Conservation (phyloP, 2,797 vertebrate species). For the Rhinatrema bivittatum region DNA sequence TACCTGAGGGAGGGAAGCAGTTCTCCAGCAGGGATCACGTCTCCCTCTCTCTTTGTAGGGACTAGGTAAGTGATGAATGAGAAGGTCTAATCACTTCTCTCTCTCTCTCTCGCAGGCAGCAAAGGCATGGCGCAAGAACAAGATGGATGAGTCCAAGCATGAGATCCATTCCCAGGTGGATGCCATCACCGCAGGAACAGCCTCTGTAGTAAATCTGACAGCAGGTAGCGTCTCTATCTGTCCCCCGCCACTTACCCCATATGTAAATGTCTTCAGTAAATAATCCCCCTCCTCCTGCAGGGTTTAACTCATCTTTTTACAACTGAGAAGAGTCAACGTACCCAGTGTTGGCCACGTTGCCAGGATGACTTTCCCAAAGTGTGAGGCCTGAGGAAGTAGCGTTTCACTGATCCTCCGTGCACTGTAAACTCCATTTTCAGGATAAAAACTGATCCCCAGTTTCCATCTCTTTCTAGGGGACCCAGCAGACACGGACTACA, state of each 20-base stretch:
- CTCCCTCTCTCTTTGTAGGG: too few species aligned
- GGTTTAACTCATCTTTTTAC: not conserved
- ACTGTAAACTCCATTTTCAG: too few species aligned
- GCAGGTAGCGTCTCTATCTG: constrained; percentile 61
- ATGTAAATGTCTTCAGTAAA: too few species aligned
- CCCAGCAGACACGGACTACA: constrained; percentile 94
- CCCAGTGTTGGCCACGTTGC: too few species aligned
- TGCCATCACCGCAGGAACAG: constrained; percentile 92
- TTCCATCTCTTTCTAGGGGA: constrained; percentile 70
- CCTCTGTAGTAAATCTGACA: constrained; percentile 93
- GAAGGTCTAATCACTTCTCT: not conserved
- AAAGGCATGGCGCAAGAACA: constrained; percentile 95
- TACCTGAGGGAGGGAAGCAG: too few species aligned
- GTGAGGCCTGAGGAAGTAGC: too few species aligned
- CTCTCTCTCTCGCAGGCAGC: constrained; percentile 67
- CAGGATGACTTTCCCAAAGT: too few species aligned
- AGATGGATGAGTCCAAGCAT: constrained; percentile 97
- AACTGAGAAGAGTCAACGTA: accelerated
- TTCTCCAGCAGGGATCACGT: too few species aligned
- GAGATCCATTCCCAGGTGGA: constrained; percentile 98
- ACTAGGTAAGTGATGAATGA: too few species aligned
- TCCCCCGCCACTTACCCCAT: not conserved
- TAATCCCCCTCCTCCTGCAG: accelerated
- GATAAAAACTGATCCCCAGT: too few species aligned
- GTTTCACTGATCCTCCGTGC: too few species aligned